Evolutionary conservation across 2,113 vertebrate genomes (phyloP), one percentile per base, ranked within the genome.

Genomic region (Aleadryas rufinucha): DNA sequence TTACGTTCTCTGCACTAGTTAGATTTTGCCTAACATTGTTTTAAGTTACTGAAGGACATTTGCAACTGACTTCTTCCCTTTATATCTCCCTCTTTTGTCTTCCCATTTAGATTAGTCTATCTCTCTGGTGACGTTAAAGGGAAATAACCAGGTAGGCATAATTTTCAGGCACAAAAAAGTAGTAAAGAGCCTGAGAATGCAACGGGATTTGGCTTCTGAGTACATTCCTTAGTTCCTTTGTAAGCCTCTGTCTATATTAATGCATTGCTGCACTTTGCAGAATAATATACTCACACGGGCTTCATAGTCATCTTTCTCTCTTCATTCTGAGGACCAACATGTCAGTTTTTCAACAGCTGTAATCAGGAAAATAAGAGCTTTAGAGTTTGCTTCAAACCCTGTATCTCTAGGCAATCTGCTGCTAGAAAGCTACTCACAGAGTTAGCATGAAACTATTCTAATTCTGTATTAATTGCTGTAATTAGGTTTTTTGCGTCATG

Each of bases 391-490:
- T 96, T 95, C 93, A 97, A 94, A 96, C 92, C 93, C 92, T 65
- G 86, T 90, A 95, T 96, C 92, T 96, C 92, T 96, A 95, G 93
- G 95, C 96, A 96, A 97, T 97, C 96, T 96, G 96, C 93, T 94
- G 92, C 90, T 97, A 96, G 93, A 96, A 96, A 94, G 93, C 95
- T 94, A 94, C 95, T 95, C 96, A 90, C 82, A 95, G 96, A 96
- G 90, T 95, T 96, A 96, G 93, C 90, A 96, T 95, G 96, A 95
- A 93, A 97, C 96, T 96, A 96, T 96, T 96, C 94, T 96, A 96
- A 96, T 94, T 97, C 96, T 95, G 96, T 96, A 96, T 96, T 96
- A 95, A 96, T 96, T 96, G 96, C 96, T 96, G 95, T 96, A 96
- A 95, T 97, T 97, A 96, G 93, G 27, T 96, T 96, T 96, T 96